Evolutionary conservation across 2,888 invertebrate species (phyloP).

Genomic region (Emmelina monodactyla): DNA sequence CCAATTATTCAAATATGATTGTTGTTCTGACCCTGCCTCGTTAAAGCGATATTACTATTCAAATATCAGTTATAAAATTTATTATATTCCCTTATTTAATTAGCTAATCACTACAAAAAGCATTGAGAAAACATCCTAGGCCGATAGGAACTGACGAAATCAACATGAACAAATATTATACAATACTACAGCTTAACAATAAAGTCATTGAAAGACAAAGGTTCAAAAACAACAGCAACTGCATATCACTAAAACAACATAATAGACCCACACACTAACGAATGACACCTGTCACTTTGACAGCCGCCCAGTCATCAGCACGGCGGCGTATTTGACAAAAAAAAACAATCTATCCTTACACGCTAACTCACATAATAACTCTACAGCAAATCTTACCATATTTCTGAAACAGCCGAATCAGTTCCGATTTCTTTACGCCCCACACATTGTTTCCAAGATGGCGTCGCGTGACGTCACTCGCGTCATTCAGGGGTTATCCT

Average conservation of each 20-base stretch:
- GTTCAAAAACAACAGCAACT: constrained; percentile 19
- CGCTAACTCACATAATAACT: no score
- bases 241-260: constrained; percentile 5
- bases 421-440: constrained; percentile 13
- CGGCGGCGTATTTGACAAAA: no score
- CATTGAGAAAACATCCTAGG: constrained; percentile 53
- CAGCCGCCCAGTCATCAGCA: no score
- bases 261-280: no score
- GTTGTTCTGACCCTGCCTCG: constrained; percentile 62
- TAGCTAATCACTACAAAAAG: constrained; percentile 39
- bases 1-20: constrained; percentile 39
- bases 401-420: constrained; percentile 32
- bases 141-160: constrained; percentile 58
- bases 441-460: no score
- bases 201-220: constrained; percentile 25
- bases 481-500: constrained; percentile 4
- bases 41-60: constrained; percentile 56
- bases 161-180: not conserved
- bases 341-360: no score
- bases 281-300: no score
- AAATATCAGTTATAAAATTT: constrained; percentile 33
- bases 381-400: not conserved
- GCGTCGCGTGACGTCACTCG: not conserved
- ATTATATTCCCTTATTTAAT: constrained; percentile 31
- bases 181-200: constrained; percentile 14